These are phyloP conservation scores for Chelonus formosanus DNA, from an alignment of 2,888 invertebrate species.

Conservation along the genomic window DNA sequence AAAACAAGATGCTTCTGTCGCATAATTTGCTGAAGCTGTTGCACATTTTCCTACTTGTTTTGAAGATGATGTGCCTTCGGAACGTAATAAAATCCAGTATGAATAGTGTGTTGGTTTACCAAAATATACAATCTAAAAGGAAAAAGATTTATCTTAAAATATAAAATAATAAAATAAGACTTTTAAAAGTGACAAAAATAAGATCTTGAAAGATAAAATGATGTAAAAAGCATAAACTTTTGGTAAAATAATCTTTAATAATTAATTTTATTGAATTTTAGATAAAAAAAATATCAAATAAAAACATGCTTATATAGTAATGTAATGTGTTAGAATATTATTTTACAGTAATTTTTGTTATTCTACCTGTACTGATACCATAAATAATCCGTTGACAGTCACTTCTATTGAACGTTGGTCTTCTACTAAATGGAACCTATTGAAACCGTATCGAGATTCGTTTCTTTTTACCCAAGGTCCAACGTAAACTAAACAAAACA, in stretches of 20 bases:
- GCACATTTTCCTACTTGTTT: slow-evolving; percentile 55
- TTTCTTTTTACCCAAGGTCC: slow-evolving; percentile 59
- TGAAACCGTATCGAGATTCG: slow-evolving; percentile 54
- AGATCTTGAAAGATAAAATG: neutral
- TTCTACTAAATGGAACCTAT: slow-evolving; percentile 59
- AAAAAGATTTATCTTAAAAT: neutral
- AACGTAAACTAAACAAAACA: slow-evolving; percentile 47
- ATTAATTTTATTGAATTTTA: no score
- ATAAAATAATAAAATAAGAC: slow-evolving; percentile 7
- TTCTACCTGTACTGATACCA: slow-evolving; percentile 58
- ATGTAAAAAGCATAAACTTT: no score
- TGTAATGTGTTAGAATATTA: no score
- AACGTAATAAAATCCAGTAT: slow-evolving; percentile 56
- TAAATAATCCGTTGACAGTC: slow-evolving; percentile 56
- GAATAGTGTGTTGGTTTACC: slow-evolving; percentile 54
- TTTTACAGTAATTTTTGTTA: no score
- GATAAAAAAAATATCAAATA: no score
- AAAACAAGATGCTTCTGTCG: slow-evolving; percentile 57
- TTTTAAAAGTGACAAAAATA: neutral
- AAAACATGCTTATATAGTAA: no score
- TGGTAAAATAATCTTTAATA: no score
- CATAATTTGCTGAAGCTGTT: slow-evolving; percentile 50
- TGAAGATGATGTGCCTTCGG: slow-evolving; percentile 52
- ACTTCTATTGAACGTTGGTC: slow-evolving; percentile 59
- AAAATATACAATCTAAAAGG: slow-evolving; percentile 56